phyloP scores from a whole-genome alignment of 1,140 invertebrate species.

The Protaetia brevitarsis region DNA sequence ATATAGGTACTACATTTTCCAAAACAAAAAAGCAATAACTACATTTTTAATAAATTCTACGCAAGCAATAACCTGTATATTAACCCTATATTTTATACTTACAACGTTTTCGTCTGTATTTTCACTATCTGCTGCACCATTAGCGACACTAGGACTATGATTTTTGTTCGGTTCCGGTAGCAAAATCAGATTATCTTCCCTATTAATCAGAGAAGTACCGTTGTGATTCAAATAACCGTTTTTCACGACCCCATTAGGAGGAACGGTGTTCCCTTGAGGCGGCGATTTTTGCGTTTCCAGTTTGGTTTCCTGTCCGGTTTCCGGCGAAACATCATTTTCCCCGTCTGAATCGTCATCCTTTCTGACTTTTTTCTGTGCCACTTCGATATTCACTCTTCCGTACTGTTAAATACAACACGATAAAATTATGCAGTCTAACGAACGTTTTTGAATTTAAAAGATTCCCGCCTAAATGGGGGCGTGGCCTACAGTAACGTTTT shows the following conservation, averaged over 20 bases:
- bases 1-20: background rate
- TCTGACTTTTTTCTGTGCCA: constrained; percentile 57
- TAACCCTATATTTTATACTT: background rate
- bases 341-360: constrained; percentile 51
- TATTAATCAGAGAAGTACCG: constrained; percentile 51
- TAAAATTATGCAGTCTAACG: background rate
- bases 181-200: constrained; percentile 60
- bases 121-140: background rate
- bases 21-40: background rate
- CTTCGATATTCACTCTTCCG: constrained; percentile 76
- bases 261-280: constrained; percentile 46
- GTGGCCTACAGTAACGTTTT: no score
- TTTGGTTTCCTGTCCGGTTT: constrained; percentile 22
- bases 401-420: constrained; percentile 55
- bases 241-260: constrained; percentile 27
- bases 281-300: constrained; percentile 29
- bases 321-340: constrained; percentile 29
- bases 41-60: no score
- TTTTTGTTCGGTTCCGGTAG: constrained; percentile 57
- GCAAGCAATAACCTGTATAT: background rate
- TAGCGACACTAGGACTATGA: background rate
- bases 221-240: constrained; percentile 32
- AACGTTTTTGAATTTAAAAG: no score
- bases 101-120: background rate
- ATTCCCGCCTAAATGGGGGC: no score